These are phyloP conservation scores for Pangasius larnaudii DNA, from an alignment of 2,797 vertebrate genomes.

Conservation along the genomic window DNA sequence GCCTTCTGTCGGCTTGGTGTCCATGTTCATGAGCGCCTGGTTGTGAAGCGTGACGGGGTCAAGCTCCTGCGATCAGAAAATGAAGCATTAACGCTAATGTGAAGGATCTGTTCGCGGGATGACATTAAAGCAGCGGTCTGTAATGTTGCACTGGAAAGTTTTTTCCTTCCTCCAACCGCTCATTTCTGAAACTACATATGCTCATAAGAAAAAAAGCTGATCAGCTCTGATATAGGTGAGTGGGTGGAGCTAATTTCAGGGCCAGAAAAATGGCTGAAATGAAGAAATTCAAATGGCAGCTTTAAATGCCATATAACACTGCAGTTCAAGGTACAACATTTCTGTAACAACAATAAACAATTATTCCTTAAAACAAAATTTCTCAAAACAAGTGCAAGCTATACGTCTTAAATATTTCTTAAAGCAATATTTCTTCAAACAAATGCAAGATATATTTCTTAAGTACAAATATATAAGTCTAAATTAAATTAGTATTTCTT, in stretches of 20 bases:
- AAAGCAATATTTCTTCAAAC: no score
- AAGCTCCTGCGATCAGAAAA: conserved; percentile 75
- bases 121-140: background rate
- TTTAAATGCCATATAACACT: background rate
- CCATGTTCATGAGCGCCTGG: conserved; percentile 96
- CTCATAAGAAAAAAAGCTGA: background rate
- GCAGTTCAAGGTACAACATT: background rate
- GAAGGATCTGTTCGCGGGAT: background rate
- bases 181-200: background rate
- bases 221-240: background rate
- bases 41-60: conserved; percentile 95
- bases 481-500: no score
- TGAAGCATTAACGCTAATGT: background rate
- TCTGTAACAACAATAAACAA: background rate
- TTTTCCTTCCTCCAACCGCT: background rate
- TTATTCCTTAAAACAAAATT: background rate
- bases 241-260: background rate
- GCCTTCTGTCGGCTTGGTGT: conserved; percentile 87
- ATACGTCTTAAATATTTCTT: background rate
- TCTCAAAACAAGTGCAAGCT: background rate
- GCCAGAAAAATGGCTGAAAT: background rate
- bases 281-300: background rate
- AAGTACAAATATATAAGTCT: background rate
- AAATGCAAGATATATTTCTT: background rate
- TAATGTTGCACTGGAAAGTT: background rate